Conservation (phyloP, 2,113 vertebrate genomes). For the Spilogale gracilis region DNA sequence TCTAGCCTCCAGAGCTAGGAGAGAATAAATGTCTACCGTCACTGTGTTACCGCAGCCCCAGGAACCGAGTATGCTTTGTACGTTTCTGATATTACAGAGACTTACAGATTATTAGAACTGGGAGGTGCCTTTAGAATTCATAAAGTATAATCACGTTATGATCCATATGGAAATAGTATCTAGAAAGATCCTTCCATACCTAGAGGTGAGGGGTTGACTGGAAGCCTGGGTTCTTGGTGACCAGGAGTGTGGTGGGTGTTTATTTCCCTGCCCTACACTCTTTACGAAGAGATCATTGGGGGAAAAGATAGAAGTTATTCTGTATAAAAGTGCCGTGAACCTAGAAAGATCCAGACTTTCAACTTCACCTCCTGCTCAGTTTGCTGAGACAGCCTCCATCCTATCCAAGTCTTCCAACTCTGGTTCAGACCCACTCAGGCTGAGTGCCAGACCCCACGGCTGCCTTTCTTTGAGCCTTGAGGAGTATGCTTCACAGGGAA, state of each 20-base stretch:
- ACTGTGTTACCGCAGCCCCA: neutral
- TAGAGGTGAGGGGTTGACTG: neutral
- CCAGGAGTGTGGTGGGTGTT: accelerated
- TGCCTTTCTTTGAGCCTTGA: accelerated
- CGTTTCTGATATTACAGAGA: neutral
- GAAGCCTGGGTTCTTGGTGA: neutral
- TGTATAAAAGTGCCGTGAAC: neutral
- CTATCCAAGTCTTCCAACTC: neutral
- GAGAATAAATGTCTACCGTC: neutral
- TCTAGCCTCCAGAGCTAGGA: neutral
- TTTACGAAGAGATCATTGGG: neutral
- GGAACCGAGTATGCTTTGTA: accelerated
- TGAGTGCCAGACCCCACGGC: accelerated
- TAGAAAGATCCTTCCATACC: accelerated
- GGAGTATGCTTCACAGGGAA: neutral
- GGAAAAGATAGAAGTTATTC: neutral
- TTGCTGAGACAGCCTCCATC: no score
- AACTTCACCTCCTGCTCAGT: neutral
- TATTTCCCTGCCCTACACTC: accelerated
- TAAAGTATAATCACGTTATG: neutral
- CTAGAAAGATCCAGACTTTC: neutral
- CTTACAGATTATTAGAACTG: no score
- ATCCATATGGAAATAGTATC: neutral
- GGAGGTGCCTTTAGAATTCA: neutral
- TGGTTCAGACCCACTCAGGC: neutral